Base-by-base conservation (phyloP, 2,888 invertebrate genomes). In the Clitarchus hookeri region DNA sequence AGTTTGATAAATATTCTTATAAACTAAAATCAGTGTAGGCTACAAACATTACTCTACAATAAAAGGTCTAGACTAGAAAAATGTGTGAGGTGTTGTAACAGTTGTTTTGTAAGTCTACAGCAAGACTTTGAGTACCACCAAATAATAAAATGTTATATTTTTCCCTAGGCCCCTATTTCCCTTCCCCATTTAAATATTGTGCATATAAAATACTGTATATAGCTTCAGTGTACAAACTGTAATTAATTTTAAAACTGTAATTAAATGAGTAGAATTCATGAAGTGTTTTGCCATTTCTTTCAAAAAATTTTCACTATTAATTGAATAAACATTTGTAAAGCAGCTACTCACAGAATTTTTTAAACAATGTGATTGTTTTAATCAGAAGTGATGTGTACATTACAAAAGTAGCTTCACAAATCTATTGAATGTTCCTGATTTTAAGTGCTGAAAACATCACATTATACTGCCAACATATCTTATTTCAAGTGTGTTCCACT, bases 221-320 rank as follows among this genome's bases (percentile, higher is more conserved):
- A 86, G 86, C 83, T 84, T 86, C 82, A 77, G 25, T 86, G 84
- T 86, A 86, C 85, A 86, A 84, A 85, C 86, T 83, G 65, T 86
- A 84, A 84, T 80, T 84, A 65, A 65, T 65, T 65, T 65, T 65
- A 65, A 65, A 65, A 16, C 1, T 65, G 36, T 53, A 19, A 53
- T 53, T 53, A 53, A 23, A n/a, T 23, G 2, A 65, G 19, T 65
- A 65, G 65, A 65, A 9, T 65, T 65, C 65, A 23, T 19, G 19
- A 53, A 65, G 65, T 65, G 65, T 65, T 65, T 23, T 65, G 65
- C 65, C 65, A 65, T 65, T 65, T 65, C n/a, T 23, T n/a, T n/a
- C n/a, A 8, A n/a, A n/a, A 6, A 65, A 3, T 23, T 65, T 65
- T 65, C 53, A 23, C 11, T 65, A 19, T 65, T 19, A 65, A 9